Percentiles rank a stretch among this genome's conserved stretches.
These are phyloP conservation scores for Julus scandinavius DNA, from an alignment of 2,888 invertebrate genomes.

Conservation along the genomic window DNA sequence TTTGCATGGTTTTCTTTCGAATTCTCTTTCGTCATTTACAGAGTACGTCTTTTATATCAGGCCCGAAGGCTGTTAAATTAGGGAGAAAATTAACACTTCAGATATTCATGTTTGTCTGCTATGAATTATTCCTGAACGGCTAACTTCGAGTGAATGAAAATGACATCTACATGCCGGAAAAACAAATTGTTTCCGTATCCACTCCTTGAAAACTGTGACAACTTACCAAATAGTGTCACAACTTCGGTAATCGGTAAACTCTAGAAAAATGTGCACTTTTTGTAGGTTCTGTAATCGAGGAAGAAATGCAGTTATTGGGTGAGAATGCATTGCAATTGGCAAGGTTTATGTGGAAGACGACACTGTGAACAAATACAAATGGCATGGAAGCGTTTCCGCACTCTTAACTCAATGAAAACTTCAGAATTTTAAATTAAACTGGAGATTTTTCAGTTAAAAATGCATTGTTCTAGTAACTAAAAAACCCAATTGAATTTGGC, in stretches of 20 bases:
- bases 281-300: background rate
- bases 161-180: too few relatives aligned
- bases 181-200: too few relatives aligned
- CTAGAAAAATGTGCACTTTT: slow-evolving; percentile 4
- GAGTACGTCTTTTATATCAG: too few relatives aligned
- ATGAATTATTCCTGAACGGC: too few relatives aligned
- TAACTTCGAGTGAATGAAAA: too few relatives aligned
- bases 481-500: background rate
- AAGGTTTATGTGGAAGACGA: slow-evolving; percentile 24
- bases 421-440: background rate
- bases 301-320: background rate
- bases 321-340: background rate
- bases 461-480: background rate
- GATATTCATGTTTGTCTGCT: too few relatives aligned
- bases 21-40: background rate
- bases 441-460: background rate
- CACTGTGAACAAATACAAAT: background rate
- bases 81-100: too few relatives aligned
- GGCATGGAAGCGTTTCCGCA: background rate
- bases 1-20: background rate
- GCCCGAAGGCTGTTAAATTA: too few relatives aligned
- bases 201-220: too few relatives aligned
- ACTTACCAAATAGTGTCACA: too few relatives aligned
- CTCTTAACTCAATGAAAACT: background rate
- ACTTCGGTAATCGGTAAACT: background rate